These are phyloP conservation scores for Darevskia mixta DNA, from an alignment of 2,797 vertebrate species.

Conservation along the genomic window DNA sequence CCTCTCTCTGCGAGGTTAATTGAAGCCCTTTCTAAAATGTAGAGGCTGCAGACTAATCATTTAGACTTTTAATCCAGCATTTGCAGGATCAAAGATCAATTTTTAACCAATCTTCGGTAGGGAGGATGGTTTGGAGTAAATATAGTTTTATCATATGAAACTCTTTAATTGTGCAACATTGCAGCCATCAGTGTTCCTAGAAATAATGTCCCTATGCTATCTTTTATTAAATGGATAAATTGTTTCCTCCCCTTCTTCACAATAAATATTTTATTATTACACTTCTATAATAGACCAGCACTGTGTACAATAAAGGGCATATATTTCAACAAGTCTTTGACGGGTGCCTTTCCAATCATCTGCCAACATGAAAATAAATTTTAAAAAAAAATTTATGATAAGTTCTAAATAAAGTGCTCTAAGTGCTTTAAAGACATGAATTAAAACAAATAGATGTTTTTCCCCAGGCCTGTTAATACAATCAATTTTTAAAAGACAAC, in stretches of 20 bases:
- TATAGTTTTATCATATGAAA: conserved; percentile 21
- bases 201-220: background rate
- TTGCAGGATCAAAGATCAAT: conserved; percentile 16
- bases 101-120: background rate
- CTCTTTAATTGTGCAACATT: background rate
- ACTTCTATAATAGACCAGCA: background rate
- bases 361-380: background rate
- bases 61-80: conserved; percentile 38
- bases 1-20: conserved; percentile 40
- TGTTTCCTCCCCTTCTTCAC: background rate
- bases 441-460: background rate
- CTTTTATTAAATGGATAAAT: conserved; percentile 25
- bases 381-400: background rate
- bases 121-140: conserved; percentile 11
- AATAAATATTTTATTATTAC: conserved; percentile 7
- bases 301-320: background rate
- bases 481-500: background rate
- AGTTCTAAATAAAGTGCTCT: background rate
- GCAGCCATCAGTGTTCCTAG: background rate
- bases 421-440: background rate
- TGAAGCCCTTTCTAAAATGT: conserved; percentile 29
- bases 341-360: background rate
- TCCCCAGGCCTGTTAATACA: background rate
- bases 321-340: conserved; percentile 15
- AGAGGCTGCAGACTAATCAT: conserved; percentile 35